Percentiles rank a stretch among this genome's conserved stretches.
phyloP scores from a whole-genome alignment of 1,140 invertebrate species.

The Pollicipes pollicipes region DNA sequence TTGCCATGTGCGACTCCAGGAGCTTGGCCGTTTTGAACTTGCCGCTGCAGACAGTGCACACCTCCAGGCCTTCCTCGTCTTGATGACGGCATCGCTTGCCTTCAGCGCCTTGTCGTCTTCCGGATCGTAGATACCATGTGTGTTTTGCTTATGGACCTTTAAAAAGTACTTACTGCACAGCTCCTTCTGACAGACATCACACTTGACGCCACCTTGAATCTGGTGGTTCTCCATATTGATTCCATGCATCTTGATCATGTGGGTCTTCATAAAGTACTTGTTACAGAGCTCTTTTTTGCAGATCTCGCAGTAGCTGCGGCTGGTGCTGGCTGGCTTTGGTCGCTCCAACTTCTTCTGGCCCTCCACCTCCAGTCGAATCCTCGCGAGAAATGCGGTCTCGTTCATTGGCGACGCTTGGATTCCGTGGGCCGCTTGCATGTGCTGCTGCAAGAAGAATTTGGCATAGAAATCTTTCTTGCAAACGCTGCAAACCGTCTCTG shows the following conservation, averaged over 20 bases:
- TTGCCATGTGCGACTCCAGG: conserved; percentile 68
- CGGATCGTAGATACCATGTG: conserved; percentile 78
- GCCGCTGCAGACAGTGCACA: conserved; percentile 68
- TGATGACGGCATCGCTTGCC: conserved; percentile 24
- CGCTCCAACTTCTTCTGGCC: conserved; percentile 12
- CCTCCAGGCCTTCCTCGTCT: conserved; percentile 34
- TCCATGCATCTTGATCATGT: conserved; percentile 98
- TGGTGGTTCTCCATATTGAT: conserved; percentile 77
- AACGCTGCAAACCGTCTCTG: conserved; percentile 22
- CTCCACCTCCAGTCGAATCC: conserved; percentile 17
- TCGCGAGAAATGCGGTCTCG: conserved; percentile 15
- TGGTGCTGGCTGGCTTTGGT: conserved; percentile 32
- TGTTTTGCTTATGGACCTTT: conserved; percentile 91
- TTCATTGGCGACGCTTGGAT: conserved; percentile 14
- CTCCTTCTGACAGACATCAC: conserved; percentile 94
- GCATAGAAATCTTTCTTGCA: conserved; percentile 43
- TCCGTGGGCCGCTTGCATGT: conserved; percentile 37
- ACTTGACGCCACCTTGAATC: conserved; percentile 75
- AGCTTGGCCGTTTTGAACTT: conserved; percentile 77
- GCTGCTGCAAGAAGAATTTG: conserved; percentile 38
- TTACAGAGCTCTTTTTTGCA: conserved; percentile 99
- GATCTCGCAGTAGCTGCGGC: conserved; percentile 84
- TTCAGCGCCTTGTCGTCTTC: conserved; percentile 20
- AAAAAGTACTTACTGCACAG: conserved; percentile 94
- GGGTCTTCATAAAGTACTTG: conserved; percentile 99